Evolutionary conservation across 2,888 invertebrate species (phyloP).

Genomic region (Monopis laevigella): DNA sequence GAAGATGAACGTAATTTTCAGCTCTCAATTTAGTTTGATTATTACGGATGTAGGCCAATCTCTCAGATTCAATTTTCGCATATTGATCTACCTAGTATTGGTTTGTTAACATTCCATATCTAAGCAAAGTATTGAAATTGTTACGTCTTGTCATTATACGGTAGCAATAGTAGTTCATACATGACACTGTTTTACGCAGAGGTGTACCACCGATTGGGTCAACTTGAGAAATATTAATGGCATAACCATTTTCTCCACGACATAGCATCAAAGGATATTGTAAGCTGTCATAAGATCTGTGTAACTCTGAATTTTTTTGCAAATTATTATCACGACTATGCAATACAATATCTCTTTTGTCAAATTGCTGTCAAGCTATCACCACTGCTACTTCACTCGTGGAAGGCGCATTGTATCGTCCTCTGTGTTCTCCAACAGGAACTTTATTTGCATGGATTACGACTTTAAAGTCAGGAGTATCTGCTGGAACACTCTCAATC

Average conservation of each 20-base stretch:
- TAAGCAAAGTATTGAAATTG: neutral
- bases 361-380: neutral
- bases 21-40: conserved; percentile 22
- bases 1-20: conserved; percentile 23
- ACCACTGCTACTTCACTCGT: neutral
- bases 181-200: neutral
- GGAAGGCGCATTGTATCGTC: neutral
- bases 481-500: too few relatives aligned
- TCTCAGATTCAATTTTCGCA: conserved; percentile 21
- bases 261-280: conserved; percentile 6
- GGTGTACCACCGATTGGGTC: neutral
- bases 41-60: conserved; percentile 21
- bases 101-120: neutral
- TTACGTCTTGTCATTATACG: neutral
- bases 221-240: neutral
- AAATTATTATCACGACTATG: neutral
- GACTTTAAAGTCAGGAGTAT: too few relatives aligned
- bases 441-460: neutral
- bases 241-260: conserved; percentile 3
- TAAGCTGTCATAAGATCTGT: conserved; percentile 3
- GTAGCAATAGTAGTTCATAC: neutral
- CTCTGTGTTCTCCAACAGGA: neutral
- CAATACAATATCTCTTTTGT: conserved; percentile 3
- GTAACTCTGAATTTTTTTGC: neutral
- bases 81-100: conserved; percentile 19